phyloP scores from a whole-genome alignment of 2,888 invertebrate species.

The Coelinius sp. region DNA sequence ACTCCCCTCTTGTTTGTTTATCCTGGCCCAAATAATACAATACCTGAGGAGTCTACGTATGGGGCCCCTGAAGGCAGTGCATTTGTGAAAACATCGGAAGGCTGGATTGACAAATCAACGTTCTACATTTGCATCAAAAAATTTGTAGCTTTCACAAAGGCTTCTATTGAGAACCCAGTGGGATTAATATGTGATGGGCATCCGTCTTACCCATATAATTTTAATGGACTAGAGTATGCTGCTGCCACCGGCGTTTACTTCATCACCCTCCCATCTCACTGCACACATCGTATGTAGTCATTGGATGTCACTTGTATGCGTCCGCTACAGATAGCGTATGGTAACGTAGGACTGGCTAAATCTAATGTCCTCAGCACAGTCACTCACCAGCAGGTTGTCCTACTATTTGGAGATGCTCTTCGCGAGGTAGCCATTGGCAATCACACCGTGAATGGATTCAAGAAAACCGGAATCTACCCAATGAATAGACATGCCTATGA shows the following conservation, averaged over 20 bases:
- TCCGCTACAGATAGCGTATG: constrained; percentile 53
- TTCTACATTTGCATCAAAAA: constrained; percentile 45
- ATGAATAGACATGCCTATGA: too few relatives aligned
- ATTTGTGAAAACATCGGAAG: constrained; percentile 53
- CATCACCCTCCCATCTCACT: constrained; percentile 61
- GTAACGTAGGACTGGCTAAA: constrained; percentile 50
- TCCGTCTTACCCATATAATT: constrained; percentile 59
- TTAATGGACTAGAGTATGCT: constrained; percentile 55
- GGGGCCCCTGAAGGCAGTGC: constrained; percentile 53
- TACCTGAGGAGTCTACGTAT: not conserved
- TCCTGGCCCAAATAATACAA: not conserved
- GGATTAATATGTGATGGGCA: constrained; percentile 64
- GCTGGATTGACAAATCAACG: constrained; percentile 52
- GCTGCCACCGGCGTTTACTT: constrained; percentile 55
- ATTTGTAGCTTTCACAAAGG: constrained; percentile 54
- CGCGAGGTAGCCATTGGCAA: constrained; percentile 51
- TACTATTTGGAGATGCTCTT: constrained; percentile 57
- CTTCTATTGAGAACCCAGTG: constrained; percentile 55
- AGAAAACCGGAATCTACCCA: not conserved
- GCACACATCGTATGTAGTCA: constrained; percentile 54
- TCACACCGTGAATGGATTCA: constrained; percentile 55
- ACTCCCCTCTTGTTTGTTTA: not conserved
- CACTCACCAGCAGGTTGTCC: constrained; percentile 50
- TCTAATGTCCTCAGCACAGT: constrained; percentile 54
- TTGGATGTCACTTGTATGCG: constrained; percentile 54